Evolutionary conservation across 2,797 vertebrate genomes (phyloP).

Genomic region (Threskiornis aethiopicus): DNA sequence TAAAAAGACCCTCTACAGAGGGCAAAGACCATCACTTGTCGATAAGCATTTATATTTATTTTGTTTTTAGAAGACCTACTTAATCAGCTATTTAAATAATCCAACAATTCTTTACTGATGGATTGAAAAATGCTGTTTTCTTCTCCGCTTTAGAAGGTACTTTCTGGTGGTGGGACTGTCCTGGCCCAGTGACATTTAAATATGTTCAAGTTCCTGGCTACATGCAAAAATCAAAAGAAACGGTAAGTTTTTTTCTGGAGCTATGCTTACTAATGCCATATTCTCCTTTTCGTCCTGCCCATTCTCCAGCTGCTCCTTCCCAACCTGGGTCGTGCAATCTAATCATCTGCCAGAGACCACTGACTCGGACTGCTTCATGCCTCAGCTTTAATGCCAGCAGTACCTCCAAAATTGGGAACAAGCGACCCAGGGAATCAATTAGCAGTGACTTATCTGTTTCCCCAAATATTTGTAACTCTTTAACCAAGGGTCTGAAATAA

Average conservation of each 20-base stretch:
- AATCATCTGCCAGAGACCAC: neutral
- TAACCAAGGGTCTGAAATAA: conserved; percentile 37
- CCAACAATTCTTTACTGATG: neutral
- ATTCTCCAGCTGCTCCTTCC: neutral
- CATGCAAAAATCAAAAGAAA: neutral
- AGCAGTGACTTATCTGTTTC: neutral
- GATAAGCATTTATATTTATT: neutral
- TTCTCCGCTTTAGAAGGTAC: neutral
- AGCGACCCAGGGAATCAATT: neutral
- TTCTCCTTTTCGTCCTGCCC: neutral
- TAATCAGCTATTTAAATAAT: neutral
- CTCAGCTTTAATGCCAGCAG: neutral
- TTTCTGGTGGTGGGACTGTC: neutral
- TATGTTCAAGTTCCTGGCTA: neutral
- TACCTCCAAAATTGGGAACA: neutral
- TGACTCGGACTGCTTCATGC: neutral
- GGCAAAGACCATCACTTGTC: neutral
- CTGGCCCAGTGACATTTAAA: neutral
- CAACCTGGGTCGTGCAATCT: neutral
- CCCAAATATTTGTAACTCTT: conserved; percentile 22
- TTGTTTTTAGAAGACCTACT: neutral
- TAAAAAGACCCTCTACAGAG: neutral
- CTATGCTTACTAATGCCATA: neutral
- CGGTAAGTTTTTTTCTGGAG: neutral
- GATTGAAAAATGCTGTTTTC: neutral